Percentiles rank a stretch among this genome's conserved stretches.
Evolutionary conservation across 2,888 invertebrate species (phyloP).

Genomic region (Cabera pusaria): DNA sequence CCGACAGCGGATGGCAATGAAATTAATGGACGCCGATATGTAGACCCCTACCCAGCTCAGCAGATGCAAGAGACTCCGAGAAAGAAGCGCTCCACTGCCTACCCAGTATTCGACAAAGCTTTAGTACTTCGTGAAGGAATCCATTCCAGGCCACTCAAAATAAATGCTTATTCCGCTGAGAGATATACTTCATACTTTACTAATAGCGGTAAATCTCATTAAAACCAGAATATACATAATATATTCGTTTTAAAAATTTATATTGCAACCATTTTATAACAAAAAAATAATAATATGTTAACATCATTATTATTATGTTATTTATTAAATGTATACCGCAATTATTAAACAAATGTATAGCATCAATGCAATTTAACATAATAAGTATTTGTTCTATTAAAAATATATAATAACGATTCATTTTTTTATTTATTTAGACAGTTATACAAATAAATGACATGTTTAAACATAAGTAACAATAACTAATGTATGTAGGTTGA

Average conservation of each 20-base stretch:
- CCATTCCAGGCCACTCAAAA: conserved; percentile 54
- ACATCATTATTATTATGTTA: no score
- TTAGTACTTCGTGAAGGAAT: conserved; percentile 44
- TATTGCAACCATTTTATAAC: no score
- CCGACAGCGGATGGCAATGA: conserved; percentile 79
- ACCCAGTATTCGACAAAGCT: conserved; percentile 55
- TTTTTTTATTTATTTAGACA: no score
- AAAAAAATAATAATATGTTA: no score
- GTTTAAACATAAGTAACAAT: no score
- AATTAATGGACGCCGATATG: conserved; percentile 69
- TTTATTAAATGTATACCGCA: no score
- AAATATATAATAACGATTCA: no score
- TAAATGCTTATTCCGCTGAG: conserved; percentile 65
- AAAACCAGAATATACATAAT: no score
- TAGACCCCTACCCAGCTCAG: conserved; percentile 74
- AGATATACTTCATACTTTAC: conserved; percentile 72
- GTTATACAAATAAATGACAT: no score
- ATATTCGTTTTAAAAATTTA: no score
- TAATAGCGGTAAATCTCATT: conserved; percentile 47
- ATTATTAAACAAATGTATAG: no score
- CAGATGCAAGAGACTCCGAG: conserved; percentile 74
- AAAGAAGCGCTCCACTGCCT: conserved; percentile 66
- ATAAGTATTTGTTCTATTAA: conserved; percentile 13
- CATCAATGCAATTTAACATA: conserved; percentile 25
- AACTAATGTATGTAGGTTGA: no score